Conservation (phyloP, 30 jellyfish, hydroid and myxozoan species). For the Cassiopea andromeda region DNA sequence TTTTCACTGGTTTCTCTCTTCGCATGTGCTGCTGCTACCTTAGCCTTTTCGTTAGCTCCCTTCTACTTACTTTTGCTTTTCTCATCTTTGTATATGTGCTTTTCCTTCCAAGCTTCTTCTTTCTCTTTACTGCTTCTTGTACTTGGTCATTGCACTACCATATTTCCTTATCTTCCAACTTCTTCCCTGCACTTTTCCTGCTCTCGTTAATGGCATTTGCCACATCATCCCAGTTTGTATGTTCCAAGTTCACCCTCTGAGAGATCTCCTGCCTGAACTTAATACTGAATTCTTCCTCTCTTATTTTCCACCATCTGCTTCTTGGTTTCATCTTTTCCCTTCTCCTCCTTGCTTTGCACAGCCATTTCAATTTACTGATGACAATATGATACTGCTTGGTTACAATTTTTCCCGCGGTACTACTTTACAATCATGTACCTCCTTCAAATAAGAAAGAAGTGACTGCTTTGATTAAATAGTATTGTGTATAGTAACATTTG, state of each 20-base stretch:
- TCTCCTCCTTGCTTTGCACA: background rate
- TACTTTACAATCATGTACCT: background rate
- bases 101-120: too few relatives aligned
- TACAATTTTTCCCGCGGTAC: background rate
- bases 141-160: background rate
- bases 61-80: too few relatives aligned
- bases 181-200: background rate
- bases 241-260: background rate
- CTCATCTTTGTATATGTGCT: too few relatives aligned
- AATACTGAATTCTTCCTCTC: background rate
- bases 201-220: background rate
- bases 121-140: background rate
- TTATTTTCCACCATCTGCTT: background rate
- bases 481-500: too few relatives aligned
- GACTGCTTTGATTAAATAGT: too few relatives aligned
- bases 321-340: background rate
- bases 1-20: too few relatives aligned
- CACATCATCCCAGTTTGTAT: background rate
- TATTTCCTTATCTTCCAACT: background rate
- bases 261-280: background rate
- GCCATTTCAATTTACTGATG: background rate
- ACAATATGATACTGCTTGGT: background rate
- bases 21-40: too few relatives aligned
- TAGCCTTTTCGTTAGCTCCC: too few relatives aligned
- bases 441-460: too few relatives aligned